Base-by-base conservation (phyloP, 2,888 invertebrate species). In the Bedellia somnulentella region DNA sequence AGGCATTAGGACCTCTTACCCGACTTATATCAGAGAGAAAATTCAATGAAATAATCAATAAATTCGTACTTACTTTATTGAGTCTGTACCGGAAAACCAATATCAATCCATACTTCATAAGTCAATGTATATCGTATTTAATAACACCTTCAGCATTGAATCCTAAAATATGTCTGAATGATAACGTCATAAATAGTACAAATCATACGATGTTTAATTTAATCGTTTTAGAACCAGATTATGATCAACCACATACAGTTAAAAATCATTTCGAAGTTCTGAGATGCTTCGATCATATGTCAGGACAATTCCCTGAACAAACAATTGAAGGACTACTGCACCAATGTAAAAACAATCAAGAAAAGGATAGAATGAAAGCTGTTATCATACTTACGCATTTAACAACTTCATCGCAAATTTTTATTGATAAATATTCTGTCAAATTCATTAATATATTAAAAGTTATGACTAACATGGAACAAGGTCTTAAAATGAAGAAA, bases 201-300 rank as follows among this genome's bases (percentile, higher is more conserved):
- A 85, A 45, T 80, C 87, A 50, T 78, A 83, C 45, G 61, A 78
- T 47, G 57, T 87, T 41, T 53, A 95, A 46, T 34, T 43, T 71
- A 38, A 59, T 87, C 10, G 79, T 85, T 36, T 57, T 84, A 1
- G 82, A 85, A 35, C 89, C 91, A 0, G 93, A 94, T 66, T 92
- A 90, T 53, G 87, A 85, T 30, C 86, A 89, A 44, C 89, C 92
- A 0, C 83, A 88, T 33, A 85, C 87, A 0, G 85, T 93, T 4
- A 88, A 93, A 49, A 93, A 91, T 31, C 93, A 96, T 60, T 94
- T 92, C 47, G 96, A 97, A 71, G 87, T 93, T 0, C 73, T 91
- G 9, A 78, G 89, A 15, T 90, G 90, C 49, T 89, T 86, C 42
- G 85, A 89, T 46, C 80, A 86, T 32, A 78, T 91, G 47, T 83